phyloP scores from a whole-genome alignment of 2,888 invertebrate genomes.

The Keiferia lycopersicella region DNA sequence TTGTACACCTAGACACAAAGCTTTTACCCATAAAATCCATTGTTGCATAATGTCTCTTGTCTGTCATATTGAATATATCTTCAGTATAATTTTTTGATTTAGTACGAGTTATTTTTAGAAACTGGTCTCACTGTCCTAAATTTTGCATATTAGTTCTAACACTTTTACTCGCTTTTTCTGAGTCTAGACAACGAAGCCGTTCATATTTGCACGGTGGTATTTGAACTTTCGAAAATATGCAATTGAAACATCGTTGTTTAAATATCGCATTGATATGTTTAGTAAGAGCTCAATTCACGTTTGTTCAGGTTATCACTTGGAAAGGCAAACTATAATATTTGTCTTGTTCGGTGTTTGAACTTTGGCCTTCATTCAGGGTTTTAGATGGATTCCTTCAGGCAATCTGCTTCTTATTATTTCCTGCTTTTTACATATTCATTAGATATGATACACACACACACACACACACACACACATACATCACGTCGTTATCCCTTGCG shows the following conservation, averaged over 20 bases:
- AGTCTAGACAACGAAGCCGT: constrained; percentile 57
- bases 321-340: not conserved
- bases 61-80: constrained; percentile 10
- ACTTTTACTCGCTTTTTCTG: constrained; percentile 58
- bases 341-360: not conserved
- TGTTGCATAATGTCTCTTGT: constrained; percentile 20
- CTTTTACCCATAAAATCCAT: constrained; percentile 16
- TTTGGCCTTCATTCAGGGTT: not conserved
- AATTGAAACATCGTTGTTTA: constrained; percentile 65
- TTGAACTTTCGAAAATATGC: constrained; percentile 75
- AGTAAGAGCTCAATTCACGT: constrained; percentile 24
- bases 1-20: constrained; percentile 7
- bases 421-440: too few species aligned
- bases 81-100: constrained; percentile 14
- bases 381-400: too few species aligned
- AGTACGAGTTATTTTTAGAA: constrained; percentile 34
- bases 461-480: too few species aligned
- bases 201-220: constrained; percentile 65
- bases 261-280: constrained; percentile 43
- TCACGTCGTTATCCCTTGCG: too few species aligned
- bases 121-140: constrained; percentile 27
- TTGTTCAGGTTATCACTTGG: constrained; percentile 14
- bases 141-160: constrained; percentile 31
- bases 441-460: not conserved
- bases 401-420: too few species aligned